These are phyloP conservation scores for Drosophila subquinaria DNA, from an alignment of 2,888 invertebrate species.

Conservation along the genomic window DNA sequence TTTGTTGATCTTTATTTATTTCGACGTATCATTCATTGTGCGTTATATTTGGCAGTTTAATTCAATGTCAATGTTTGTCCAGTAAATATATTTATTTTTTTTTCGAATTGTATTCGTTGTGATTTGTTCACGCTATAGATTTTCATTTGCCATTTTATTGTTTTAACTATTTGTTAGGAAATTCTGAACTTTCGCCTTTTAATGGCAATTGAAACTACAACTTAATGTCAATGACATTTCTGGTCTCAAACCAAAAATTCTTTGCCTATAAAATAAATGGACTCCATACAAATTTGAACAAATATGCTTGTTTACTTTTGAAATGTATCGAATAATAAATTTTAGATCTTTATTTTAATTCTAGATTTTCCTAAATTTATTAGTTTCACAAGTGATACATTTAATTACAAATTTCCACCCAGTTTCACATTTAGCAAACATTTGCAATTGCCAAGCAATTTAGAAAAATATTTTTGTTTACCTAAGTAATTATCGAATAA, in stretches of 20 bases:
- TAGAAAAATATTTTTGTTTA: too few species aligned
- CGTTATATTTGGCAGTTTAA: slow-evolving; percentile 58
- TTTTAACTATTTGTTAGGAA: slow-evolving; percentile 15
- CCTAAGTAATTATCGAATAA: too few species aligned
- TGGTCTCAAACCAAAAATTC: slow-evolving; percentile 8
- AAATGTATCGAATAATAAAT: neutral
- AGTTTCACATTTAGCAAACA: too few species aligned
- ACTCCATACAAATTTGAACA: neutral
- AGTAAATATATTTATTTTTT: slow-evolving; percentile 6
- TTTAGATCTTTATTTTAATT: too few species aligned
- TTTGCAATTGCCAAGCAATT: too few species aligned
- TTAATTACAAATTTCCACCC: too few species aligned
- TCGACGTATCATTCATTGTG: slow-evolving; percentile 36
- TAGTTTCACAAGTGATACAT: too few species aligned
- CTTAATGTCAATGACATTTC: slow-evolving; percentile 7
- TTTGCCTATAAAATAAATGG: neutral
- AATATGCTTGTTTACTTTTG: neutral
- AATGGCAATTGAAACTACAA: slow-evolving; percentile 16
- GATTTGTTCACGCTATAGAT: neutral
- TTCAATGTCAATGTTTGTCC: slow-evolving; percentile 75
- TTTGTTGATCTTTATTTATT: slow-evolving; percentile 50
- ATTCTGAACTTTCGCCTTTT: slow-evolving; percentile 27
- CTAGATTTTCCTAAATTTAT: too few species aligned
- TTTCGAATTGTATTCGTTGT: neutral
- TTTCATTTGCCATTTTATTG: slow-evolving; percentile 9